Conservation (phyloP, 2,113 vertebrate species). For the Nibea coibor region DNA sequence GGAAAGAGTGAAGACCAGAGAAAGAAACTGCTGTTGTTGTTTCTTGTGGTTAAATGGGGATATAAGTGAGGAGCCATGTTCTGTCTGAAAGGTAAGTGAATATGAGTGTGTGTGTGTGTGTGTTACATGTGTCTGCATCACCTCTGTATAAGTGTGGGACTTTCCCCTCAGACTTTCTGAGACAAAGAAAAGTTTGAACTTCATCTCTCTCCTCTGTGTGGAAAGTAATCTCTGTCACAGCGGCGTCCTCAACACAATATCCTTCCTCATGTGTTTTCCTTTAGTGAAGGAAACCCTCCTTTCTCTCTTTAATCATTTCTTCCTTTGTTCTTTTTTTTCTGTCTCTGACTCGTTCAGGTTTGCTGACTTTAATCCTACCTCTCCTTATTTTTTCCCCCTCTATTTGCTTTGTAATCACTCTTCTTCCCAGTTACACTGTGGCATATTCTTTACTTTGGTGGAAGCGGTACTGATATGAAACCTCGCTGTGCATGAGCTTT, state of each 20-base stretch:
- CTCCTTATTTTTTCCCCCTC: background rate
- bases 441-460: background rate
- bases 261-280: constrained; percentile 54
- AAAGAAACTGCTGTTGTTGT: background rate
- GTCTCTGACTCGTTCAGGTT: constrained; percentile 44
- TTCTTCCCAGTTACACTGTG: background rate
- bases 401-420: constrained; percentile 4
- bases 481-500: background rate
- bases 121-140: constrained; percentile 13
- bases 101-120: constrained; percentile 30
- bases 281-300: constrained; percentile 23
- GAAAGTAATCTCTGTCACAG: constrained; percentile 49
- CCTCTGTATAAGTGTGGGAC: constrained; percentile 11
- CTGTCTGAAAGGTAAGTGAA: constrained; percentile 81
- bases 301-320: constrained; percentile 44
- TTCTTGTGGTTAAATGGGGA: constrained; percentile 44
- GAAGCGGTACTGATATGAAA: background rate
- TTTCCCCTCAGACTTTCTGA: constrained; percentile 55
- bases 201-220: constrained; percentile 53
- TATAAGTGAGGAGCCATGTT: constrained; percentile 72
- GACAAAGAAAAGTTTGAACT: constrained; percentile 76
- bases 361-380: constrained; percentile 35
- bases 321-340: constrained; percentile 47
- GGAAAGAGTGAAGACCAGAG: constrained; percentile 33
- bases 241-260: constrained; percentile 52